Base-by-base conservation (phyloP, 2,797 vertebrate genomes). In the Sebastes itinus region DNA sequence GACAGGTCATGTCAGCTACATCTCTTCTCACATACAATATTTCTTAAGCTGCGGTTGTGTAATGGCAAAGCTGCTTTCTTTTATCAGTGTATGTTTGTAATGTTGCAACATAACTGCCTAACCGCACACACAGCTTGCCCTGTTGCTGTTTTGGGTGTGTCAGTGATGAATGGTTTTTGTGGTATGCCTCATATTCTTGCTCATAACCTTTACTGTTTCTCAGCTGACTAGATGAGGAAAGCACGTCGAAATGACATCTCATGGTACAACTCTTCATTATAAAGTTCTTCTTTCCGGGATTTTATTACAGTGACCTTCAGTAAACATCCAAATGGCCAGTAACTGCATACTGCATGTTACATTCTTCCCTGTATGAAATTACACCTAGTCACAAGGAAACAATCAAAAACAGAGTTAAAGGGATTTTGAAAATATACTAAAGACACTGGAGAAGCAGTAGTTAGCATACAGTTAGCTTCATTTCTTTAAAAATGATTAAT, bases 81-180 rank as follows among this genome's bases (percentile, higher is more conserved):
- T 74, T 75, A 77, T 78, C 67, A 73, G 28, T 5, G 16, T 59
- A 30, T 65, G 33, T 42, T 42, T 33, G 23, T 56, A 13, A 27
- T 70, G 55, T 82, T 72, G 75, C 73, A 77, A 72, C 69, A 71
- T 32, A 20, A 33, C 6, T 64, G 60, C 64, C 38, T 72, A 81
- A 77, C 54, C 20, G 56, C 70, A 58, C 38, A 49, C 16, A 67
- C 49, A 22, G 8, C 1, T 1, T 55, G 28, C 2, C n/a, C 11
- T 75, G 46, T 64, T 75, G 56, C 49, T 86, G 60, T 58, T 73
- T 77, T 81, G 71, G 82, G 77, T 67, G 81, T 86, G 76, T 72
- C 66, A 18, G 12, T 76, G 72, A 78, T 82, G 69, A 82, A 80
- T 79, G 33, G 7, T 65, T 77, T 81, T 70, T 78, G 74, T 54